Percentiles rank a stretch among this genome's conserved stretches.
These are phyloP conservation scores for Oxycera nigricornis DNA, from an alignment of 2,888 invertebrate genomes.

Conservation along the genomic window DNA sequence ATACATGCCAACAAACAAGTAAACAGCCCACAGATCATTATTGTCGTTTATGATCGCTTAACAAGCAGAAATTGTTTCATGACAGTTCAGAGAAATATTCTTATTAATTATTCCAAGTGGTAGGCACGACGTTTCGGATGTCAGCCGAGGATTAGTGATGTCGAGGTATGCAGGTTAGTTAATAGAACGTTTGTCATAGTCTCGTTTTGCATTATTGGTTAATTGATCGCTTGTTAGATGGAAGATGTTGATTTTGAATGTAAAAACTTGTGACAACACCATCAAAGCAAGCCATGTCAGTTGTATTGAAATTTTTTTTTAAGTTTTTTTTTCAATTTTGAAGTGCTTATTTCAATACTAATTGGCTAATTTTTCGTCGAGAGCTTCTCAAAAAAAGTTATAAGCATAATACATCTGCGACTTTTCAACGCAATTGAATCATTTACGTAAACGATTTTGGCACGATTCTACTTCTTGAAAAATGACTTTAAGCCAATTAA, in stretches of 20 bases:
- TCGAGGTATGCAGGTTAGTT: constrained; percentile 31
- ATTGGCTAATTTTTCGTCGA: constrained; percentile 13
- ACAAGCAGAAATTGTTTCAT: constrained; percentile 37
- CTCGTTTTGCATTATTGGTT: constrained; percentile 31
- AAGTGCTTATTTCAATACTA: not conserved
- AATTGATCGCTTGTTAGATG: constrained; percentile 12
- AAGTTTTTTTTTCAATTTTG: not conserved
- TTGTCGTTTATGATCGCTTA: constrained; percentile 22
- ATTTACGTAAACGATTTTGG: no score
- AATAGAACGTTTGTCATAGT: constrained; percentile 33
- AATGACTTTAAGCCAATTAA: no score
- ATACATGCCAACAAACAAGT: not conserved
- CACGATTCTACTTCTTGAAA: no score
- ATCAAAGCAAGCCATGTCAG: constrained; percentile 15
- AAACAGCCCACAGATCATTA: not conserved
- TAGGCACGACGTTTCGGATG: not conserved
- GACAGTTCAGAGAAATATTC: constrained; percentile 38
- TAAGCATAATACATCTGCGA: not conserved
- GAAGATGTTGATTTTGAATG: not conserved
- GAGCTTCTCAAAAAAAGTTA: not conserved
- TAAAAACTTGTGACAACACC: constrained; percentile 23
- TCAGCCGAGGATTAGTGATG: constrained; percentile 16
- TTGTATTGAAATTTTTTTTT: not conserved
- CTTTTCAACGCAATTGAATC: not conserved
- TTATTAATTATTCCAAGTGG: constrained; percentile 36